phyloP scores from a whole-genome alignment of 1,140 invertebrate species.

The Sogatella furcifera region DNA sequence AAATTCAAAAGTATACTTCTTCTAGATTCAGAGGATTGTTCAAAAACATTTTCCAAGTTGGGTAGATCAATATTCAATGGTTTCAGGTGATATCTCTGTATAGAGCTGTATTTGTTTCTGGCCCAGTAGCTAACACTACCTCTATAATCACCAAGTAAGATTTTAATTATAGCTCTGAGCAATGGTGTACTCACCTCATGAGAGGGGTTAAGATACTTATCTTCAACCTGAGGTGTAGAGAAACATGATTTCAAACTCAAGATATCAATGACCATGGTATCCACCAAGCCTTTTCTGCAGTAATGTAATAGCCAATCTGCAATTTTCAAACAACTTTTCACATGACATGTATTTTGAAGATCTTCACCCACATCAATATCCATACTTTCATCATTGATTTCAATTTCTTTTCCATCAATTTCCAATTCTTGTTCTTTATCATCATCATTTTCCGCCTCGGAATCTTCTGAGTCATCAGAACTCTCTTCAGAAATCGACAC shows the following conservation, averaged over 20 bases:
- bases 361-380: constrained; percentile 17
- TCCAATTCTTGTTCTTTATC: constrained; percentile 17
- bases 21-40: neutral
- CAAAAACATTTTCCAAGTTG: neutral
- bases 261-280: constrained; percentile 54
- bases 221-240: constrained; percentile 60
- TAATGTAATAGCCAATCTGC: constrained; percentile 54
- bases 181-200: constrained; percentile 49
- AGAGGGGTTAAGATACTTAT: constrained; percentile 45
- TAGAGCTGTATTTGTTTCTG: constrained; percentile 10
- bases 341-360: constrained; percentile 1
- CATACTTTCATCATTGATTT: constrained; percentile 13
- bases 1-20: constrained; percentile 8
- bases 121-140: constrained; percentile 2
- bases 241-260: constrained; percentile 50
- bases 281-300: constrained; percentile 44
- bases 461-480: constrained; percentile 8
- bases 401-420: constrained; percentile 12
- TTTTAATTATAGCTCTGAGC: constrained; percentile 49
- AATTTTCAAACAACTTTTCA: constrained; percentile 24
- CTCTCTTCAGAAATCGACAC: constrained; percentile 21
- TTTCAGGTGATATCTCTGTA: neutral
- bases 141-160: constrained; percentile 34
- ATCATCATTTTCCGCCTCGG: constrained; percentile 12
- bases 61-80: constrained; percentile 3